Percentiles rank a stretch among this genome's conserved stretches.
These are phyloP conservation scores for Diadegma fenestrale DNA, from an alignment of 2,888 invertebrate genomes.

Conservation along the genomic window DNA sequence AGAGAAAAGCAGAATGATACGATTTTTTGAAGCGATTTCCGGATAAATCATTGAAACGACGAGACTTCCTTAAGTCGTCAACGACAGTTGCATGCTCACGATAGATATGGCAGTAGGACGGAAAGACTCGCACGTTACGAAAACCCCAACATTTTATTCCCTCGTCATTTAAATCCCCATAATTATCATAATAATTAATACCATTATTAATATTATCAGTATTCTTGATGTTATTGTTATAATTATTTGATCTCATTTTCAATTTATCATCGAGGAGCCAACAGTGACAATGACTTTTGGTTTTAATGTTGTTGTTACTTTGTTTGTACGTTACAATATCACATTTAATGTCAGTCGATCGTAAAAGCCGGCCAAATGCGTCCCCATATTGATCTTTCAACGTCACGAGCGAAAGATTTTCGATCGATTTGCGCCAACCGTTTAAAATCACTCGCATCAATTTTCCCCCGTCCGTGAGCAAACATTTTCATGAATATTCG, in stretches of 20 bases:
- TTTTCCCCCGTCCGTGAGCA: slow-evolving; percentile 50
- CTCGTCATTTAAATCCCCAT: slow-evolving; percentile 30
- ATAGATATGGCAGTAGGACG: slow-evolving; percentile 64
- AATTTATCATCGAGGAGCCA: slow-evolving; percentile 66
- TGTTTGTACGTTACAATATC: slow-evolving; percentile 83
- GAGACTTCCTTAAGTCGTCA: slow-evolving; percentile 49
- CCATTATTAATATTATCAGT: slow-evolving; percentile 39
- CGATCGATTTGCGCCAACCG: not conserved
- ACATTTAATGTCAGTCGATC: slow-evolving; percentile 81
- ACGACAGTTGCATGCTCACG: slow-evolving; percentile 56
- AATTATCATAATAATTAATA: slow-evolving; percentile 26
- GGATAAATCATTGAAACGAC: slow-evolving; percentile 38
- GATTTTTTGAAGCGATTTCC: slow-evolving; percentile 2
- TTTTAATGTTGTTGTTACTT: slow-evolving; percentile 44
- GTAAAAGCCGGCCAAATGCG: slow-evolving; percentile 37
- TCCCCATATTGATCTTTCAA: not conserved
- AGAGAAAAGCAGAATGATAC: not conserved
- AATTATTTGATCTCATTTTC: slow-evolving; percentile 64
- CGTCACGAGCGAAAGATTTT: slow-evolving; percentile 2
- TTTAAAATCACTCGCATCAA: slow-evolving; percentile 50
- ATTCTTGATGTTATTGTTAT: slow-evolving; percentile 42
- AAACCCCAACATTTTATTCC: slow-evolving; percentile 45
- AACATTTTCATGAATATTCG: slow-evolving; percentile 4
- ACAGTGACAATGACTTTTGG: slow-evolving; percentile 74
- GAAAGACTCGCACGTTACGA: slow-evolving; percentile 53